Base-by-base conservation (phyloP, 2,797 vertebrate species). In the Calcarius lapponicus region DNA sequence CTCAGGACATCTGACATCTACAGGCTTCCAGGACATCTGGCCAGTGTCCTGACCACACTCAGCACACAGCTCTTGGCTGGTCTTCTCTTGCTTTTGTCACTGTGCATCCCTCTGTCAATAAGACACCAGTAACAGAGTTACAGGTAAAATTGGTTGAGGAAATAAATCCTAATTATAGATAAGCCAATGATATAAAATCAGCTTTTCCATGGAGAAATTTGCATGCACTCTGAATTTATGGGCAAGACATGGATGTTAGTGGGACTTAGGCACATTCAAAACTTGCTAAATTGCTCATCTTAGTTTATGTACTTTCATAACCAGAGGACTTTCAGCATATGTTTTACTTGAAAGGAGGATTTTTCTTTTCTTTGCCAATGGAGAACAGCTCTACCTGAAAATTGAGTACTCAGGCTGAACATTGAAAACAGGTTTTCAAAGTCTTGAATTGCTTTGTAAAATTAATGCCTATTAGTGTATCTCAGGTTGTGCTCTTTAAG, bases 401-500 rank as follows among this genome's bases (percentile, higher is more conserved):
- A 92, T 36, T 12, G 9, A 7, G 20, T 53, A 34, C 42, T 84
- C 21, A 50, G 50, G 24, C 38, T 92, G 67, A 85, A 28, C 32
- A 40, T 8, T 79, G 74, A 76, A 62, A 61, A 75, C 4, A 1
- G 13, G 5, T 61, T 83, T 94, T 60, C 64, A 64, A 81, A 79
- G 58, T 73, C 51, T 80, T 47, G 31, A 88, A 88, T 91, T 80
- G 54, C 62, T 91, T 73, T 0, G 2, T 56, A 71, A 56, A 93
- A 84, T 67, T 86, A 86, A 73, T 64, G 14, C n/a, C 36, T 67
- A 62, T 91, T 76, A 89, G 28, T 48, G 57, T 57, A 64, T 93
- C 61, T 88, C 56, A 61, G 51, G 50, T 76, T 54, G 40, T 85
- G 85, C 61, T 89, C 71, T 73, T 96, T 80, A 90, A 76, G 90